Evolutionary conservation across 2,888 invertebrate genomes (phyloP), one percentile per base, ranked within the genome.

Genomic region (Drosophila kuntzei): DNA sequence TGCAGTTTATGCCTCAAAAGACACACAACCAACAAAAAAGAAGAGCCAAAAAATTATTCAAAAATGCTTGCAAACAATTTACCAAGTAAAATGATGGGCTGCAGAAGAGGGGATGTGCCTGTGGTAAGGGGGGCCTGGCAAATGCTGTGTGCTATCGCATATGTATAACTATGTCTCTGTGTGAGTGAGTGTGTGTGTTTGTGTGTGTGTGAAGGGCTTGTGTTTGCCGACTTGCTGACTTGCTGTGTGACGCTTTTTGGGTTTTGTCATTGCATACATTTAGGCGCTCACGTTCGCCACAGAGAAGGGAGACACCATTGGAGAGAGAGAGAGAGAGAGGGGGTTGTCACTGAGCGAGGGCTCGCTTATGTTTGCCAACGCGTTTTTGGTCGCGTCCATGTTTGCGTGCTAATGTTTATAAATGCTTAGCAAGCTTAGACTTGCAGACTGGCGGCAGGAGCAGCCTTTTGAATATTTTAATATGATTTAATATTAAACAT

Each of bases 401-500:
- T 83, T 89, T 87, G 82, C 89, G 81, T 89, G 87, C 85, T 88
- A 90, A 89, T 89, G 88, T 89, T 90, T 89, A 89, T 89, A 85
- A 90, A 90, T 90, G 88, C 88, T 83, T 76, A 70, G 80, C 75
- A 70, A 76, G 79, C 76, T 79, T 70, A 79, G 78, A 72, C 66
- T 76, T 32, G 12, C 44, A 54, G 54, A 54, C 43, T 34, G 50
- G 43, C 57, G 53, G 68, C n/a, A 59, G 69, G 51, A 70, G 76
- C 80, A 81, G 80, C 63, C 79, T 85, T 83, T 89, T 90, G 89
- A 90, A 90, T 90, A 90, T 90, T 90, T 90, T 90, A 90, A 90
- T 90, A 90, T 90, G 86, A 90, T 90, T 90, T 90, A 89, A 85
- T 89, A 82, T 79, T 79, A 89, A 82, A 79, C 82, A 86, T 76